A percentile compares a stretch with the other conserved stretches of the same genome.
Conservation (phyloP, 1,140 invertebrate genomes). For the Dendrolimus kikuchii region DNA sequence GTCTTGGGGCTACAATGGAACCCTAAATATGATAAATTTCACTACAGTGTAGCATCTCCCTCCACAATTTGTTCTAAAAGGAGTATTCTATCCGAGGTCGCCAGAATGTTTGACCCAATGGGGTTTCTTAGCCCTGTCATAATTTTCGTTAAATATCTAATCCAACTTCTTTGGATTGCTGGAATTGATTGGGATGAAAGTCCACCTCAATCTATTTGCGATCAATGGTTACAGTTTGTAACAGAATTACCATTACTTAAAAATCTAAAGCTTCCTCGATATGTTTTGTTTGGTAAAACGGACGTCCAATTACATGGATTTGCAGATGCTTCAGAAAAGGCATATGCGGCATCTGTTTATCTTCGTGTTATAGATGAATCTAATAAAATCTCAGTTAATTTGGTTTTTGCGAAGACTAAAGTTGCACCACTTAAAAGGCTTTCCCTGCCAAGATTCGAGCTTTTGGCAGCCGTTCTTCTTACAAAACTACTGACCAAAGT, state of each 20-base stretch:
- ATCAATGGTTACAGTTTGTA: conserved; percentile 7
- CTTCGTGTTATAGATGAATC: conserved; percentile 4
- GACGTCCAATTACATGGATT: conserved; percentile 6
- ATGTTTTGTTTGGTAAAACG: not conserved
- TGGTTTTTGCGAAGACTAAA: conserved; percentile 13
- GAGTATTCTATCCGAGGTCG: conserved; percentile 18
- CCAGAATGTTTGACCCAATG: conserved; percentile 22
- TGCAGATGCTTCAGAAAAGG: conserved; percentile 6
- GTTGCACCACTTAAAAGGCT: conserved; percentile 14
- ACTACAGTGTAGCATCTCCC: not conserved
- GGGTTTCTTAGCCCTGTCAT: conserved; percentile 20
- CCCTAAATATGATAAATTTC: conserved; percentile 3
- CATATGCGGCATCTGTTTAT: conserved; percentile 1
- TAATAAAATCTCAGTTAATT: conserved; percentile 1
- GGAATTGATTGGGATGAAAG: conserved; percentile 18
- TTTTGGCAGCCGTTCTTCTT: conserved; percentile 11
- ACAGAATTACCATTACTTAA: conserved; percentile 4
- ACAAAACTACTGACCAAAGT: conserved; percentile 14
- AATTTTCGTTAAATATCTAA: conserved; percentile 20
- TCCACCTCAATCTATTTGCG: not conserved
- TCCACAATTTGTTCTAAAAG: conserved; percentile 15
- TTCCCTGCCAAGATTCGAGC: conserved; percentile 17
- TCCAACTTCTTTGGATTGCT: conserved; percentile 20
- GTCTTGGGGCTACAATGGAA: conserved; percentile 5
- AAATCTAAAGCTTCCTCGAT: conserved; percentile 3